These are phyloP conservation scores for Casuarius casuarius DNA, from an alignment of 2,113 vertebrate species.

Conservation along the genomic window DNA sequence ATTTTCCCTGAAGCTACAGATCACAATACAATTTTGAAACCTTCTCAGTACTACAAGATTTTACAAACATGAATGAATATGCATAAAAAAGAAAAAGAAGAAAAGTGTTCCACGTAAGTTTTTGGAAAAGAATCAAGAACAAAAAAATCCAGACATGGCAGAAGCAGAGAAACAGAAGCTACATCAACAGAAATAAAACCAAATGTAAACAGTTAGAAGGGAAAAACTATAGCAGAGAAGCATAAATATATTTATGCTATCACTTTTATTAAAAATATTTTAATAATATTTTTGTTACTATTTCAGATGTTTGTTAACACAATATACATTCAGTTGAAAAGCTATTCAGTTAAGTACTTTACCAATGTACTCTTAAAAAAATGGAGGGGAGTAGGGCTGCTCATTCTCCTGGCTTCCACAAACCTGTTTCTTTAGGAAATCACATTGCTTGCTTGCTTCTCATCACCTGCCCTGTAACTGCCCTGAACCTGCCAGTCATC, in stretches of 20 bases:
- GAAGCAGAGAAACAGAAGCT: neutral
- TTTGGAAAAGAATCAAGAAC: neutral
- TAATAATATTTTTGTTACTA: neutral
- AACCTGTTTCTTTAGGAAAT: neutral
- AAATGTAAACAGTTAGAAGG: neutral
- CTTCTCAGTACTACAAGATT: neutral
- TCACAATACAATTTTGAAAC: neutral
- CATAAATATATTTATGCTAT: neutral
- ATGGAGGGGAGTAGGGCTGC: neutral
- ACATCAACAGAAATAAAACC: neutral
- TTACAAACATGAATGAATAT: neutral
- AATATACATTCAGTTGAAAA: neutral
- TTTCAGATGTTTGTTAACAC: neutral
- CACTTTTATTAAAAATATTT: neutral
- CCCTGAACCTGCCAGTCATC: neutral
- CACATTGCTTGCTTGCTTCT: neutral
- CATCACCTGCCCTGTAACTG: neutral
- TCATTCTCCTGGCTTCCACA: neutral
- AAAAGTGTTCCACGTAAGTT: neutral
- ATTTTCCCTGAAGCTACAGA: neutral
- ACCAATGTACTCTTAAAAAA: neutral
- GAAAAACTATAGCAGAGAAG: neutral
- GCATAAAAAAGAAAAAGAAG: fast-evolving
- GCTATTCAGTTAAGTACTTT: neutral
- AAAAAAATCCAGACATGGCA: neutral